Evolutionary conservation across 2,888 invertebrate species (phyloP), one percentile per base, ranked within the genome.

Genomic region (Thalpophila matura): DNA sequence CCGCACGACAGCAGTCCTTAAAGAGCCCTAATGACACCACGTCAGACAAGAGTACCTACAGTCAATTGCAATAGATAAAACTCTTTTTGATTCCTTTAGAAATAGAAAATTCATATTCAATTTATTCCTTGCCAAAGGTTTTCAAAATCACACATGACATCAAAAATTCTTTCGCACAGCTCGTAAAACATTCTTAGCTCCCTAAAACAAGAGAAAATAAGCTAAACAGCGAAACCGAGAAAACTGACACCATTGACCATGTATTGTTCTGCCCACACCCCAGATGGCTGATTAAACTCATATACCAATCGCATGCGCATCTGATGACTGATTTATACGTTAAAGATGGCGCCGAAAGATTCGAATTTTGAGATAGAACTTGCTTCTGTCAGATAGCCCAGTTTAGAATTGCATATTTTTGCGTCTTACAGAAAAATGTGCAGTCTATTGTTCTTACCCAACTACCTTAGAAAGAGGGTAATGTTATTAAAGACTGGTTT

Each of bases 241-340:
- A n/a, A 61, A 58, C 64, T 45, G 71, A 79, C 76, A 75, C 67
- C 53, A 77, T 70, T 53, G 42, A 50, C 65, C 61, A 80, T 75
- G 78, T 77, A 86, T 86, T 89, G 89, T 89, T 86, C 88, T 74
- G 58, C 89, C 89, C 88, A 89, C 89, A 83, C 84, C 43, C 18
- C 33, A 83, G 88, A 89, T 89, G 67, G 50, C 38, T 74, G 88
- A 89, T 89, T 84, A 65, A 12, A 60, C 73, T 62, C 62, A 75
- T 68, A 73, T 61, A 68, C 69, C 65, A 79, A 82, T 83, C 80
- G 67, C 47, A 56, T 56, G 22, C 64, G 65, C 63, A 80, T 80
- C 80, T 76, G 82, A 83, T 80, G 82, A 83, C 74, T 71, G 81
- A 83, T 83, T 83, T 83, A 83, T 83, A 70, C 67, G 43, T 54